phyloP scores from a whole-genome alignment of 1,140 invertebrate species.

The Gonioctena quinquepunctata region DNA sequence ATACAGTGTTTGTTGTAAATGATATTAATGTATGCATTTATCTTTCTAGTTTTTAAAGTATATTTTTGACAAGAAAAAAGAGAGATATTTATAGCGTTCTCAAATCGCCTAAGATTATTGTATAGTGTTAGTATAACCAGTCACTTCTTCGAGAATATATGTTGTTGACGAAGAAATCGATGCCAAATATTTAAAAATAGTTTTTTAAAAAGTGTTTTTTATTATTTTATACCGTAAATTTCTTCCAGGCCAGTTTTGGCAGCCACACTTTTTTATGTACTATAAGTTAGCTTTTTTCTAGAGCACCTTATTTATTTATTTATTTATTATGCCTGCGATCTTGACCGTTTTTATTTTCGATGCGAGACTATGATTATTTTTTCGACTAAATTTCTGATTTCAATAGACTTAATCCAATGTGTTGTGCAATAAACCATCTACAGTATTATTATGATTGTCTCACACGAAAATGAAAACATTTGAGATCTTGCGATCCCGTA shows the following conservation, averaged over 20 bases:
- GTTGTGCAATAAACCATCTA: slow-evolving; percentile 6
- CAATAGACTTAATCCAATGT: neutral
- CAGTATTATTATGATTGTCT: slow-evolving; percentile 14
- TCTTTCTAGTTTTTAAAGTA: slow-evolving; percentile 45
- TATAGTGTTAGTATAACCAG: slow-evolving; percentile 46
- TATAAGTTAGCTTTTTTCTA: slow-evolving; percentile 18
- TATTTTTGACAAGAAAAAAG: slow-evolving; percentile 49
- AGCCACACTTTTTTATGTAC: slow-evolving; percentile 38
- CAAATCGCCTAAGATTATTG: slow-evolving; percentile 44
- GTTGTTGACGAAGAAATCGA: slow-evolving; percentile 47
- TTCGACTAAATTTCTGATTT: neutral
- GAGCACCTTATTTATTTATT: slow-evolving; percentile 27
- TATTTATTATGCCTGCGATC: neutral
- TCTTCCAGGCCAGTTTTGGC: slow-evolving; percentile 41
- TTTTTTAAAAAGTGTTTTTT: slow-evolving; percentile 23
- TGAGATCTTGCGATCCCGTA: slow-evolving; percentile 10
- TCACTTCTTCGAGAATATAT: slow-evolving; percentile 46
- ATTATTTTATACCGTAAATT: slow-evolving; percentile 31
- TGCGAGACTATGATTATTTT: neutral
- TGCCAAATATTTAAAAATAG: slow-evolving; percentile 52
- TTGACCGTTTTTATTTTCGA: neutral
- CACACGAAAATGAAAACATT: neutral
- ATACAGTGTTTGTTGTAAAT: slow-evolving; percentile 34
- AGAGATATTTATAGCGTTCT: slow-evolving; percentile 47
- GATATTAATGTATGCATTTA: slow-evolving; percentile 30